Percentiles rank a stretch among this genome's conserved stretches.
These are phyloP conservation scores for Trichomycterus rosablanca DNA, from an alignment of 2,113 vertebrate genomes.

Conservation along the genomic window DNA sequence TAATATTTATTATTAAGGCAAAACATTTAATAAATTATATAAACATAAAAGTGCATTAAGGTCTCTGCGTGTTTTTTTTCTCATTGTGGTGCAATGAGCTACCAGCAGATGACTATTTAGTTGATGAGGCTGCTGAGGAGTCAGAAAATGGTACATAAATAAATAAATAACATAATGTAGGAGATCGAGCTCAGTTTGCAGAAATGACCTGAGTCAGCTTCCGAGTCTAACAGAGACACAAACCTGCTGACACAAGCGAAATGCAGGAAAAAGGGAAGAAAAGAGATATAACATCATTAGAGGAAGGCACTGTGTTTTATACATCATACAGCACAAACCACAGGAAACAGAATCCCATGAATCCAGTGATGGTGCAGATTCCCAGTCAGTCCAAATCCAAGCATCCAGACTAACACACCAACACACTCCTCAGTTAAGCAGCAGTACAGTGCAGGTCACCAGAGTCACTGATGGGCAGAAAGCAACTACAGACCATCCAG, in stretches of 20 bases:
- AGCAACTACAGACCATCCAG: background rate
- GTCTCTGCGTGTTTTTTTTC: too few species aligned
- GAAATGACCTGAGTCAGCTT: conserved; percentile 22
- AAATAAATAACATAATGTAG: conserved; percentile 6
- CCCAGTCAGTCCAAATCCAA: background rate
- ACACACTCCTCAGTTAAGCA: too few species aligned
- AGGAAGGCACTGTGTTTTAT: background rate
- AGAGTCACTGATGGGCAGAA: background rate
- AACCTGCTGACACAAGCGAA: conserved; percentile 19
- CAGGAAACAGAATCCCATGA: background rate
- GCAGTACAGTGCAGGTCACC: too few species aligned
- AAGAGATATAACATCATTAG: background rate
- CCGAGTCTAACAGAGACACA: background rate
- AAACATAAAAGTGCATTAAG: too few species aligned
- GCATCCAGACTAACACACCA: background rate
- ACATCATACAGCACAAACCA: background rate
- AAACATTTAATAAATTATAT: too few species aligned
- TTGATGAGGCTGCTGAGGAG: conserved; percentile 13
- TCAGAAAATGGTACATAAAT: conserved; percentile 12
- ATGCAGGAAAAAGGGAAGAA: conserved; percentile 13
- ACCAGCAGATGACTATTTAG: background rate
- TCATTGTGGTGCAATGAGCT: too few species aligned
- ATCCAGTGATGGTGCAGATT: background rate
- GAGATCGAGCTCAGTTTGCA: background rate
- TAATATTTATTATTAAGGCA: too few species aligned